Base-by-base conservation (phyloP, 2,888 invertebrate genomes). In the Pachydiplax longipennis region DNA sequence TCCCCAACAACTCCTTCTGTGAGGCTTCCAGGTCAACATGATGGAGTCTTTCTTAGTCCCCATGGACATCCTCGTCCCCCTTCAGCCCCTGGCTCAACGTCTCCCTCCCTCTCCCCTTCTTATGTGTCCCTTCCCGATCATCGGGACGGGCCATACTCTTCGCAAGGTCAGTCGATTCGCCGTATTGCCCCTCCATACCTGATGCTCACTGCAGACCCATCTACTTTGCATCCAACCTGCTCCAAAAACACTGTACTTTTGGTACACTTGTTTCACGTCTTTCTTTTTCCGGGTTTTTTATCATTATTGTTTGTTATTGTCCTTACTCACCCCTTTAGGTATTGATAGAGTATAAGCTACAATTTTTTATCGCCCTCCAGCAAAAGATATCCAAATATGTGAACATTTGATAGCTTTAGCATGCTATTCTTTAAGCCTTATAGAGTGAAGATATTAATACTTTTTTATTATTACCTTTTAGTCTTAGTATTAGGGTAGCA, bases 121-220 rank as follows among this genome's bases (percentile, higher is more conserved):
- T 91, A 81, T 90, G 90, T 91, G 90, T 90, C 90, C 90, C 91
- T 90, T 73, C 91, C 91, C 80, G 92, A 92, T 58, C 81, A 81
- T 35, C 90, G 92, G 90, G 91, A 91, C 73, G 91, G 90, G 53
- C 80, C 80, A 48, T 90, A 90, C 61, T 91, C 91, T 53, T 91
- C 91, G 44, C 91, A 91, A 91, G 91, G 91, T 91, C 90, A 91
- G 90, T 83, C 87, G 65, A 65, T 87, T 87, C 87, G 37, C 31
- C 87, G 25, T 65, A 90, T 53, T 61, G 65, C 65, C 44, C 65
- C 65, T 82, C 37, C 80, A 81, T 53, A 83, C 35, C 83, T 58
- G 58, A 87, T 35, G 40, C 65, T 87, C 87, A n/a, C 58, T 58
- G 58, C 83, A 58, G 83, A 53, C 83, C 83, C 83, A 58, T 87